These are phyloP conservation scores for Gryllus longicercus DNA, from an alignment of 2,888 invertebrate genomes.

Conservation along the genomic window DNA sequence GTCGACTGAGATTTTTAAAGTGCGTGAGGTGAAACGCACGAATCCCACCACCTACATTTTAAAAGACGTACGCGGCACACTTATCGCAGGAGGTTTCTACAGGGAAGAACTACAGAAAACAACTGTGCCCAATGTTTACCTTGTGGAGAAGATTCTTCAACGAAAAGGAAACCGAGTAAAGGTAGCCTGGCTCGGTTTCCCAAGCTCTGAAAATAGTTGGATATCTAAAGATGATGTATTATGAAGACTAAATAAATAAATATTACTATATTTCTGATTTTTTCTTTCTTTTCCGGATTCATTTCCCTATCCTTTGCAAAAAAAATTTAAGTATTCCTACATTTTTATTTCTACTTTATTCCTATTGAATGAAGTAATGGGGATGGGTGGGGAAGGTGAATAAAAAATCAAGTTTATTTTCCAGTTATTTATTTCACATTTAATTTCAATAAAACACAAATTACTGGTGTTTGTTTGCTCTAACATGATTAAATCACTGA, in stretches of 20 bases:
- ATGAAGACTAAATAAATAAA: neutral
- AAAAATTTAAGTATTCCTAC: too few relatives aligned
- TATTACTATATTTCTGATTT: too few relatives aligned
- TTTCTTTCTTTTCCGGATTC: too few relatives aligned
- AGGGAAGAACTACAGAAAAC: neutral
- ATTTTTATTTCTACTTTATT: too few relatives aligned
- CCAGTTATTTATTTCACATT: too few relatives aligned
- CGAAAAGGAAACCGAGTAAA: neutral
- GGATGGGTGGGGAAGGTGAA: too few relatives aligned
- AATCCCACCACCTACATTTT: neutral
- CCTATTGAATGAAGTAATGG: too few relatives aligned
- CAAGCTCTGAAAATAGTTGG: neutral
- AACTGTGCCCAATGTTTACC: neutral
- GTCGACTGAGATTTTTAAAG: neutral
- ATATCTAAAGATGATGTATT: neutral
- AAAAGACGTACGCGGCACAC: neutral
- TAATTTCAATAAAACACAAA: too few relatives aligned
- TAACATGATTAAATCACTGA: too few relatives aligned
- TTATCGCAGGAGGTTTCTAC: neutral
- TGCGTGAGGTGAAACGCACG: neutral
- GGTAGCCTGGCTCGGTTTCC: neutral
- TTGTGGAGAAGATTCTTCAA: neutral
- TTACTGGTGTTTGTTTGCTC: too few relatives aligned
- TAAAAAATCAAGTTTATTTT: too few relatives aligned
- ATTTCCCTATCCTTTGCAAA: too few relatives aligned